These are phyloP conservation scores for Armadillidium nasatum DNA, from an alignment of 1,140 invertebrate genomes.

Conservation along the genomic window DNA sequence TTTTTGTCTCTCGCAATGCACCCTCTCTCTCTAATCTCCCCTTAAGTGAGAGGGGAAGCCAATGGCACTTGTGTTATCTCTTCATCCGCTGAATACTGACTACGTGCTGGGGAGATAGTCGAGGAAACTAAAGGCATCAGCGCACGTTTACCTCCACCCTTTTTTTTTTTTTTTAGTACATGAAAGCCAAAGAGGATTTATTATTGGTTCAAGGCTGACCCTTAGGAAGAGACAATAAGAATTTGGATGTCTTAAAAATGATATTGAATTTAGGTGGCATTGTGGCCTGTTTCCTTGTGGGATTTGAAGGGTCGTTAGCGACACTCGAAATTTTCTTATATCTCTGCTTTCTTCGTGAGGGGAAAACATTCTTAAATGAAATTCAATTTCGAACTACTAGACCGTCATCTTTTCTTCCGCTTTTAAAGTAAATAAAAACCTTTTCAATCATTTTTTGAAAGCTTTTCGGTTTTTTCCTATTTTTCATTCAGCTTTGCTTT, in stretches of 20 bases:
- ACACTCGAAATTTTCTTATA: neutral
- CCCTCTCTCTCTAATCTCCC: neutral
- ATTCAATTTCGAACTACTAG: neutral
- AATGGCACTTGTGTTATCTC: neutral
- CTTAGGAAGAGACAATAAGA: no score
- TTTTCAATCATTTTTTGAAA: no score
- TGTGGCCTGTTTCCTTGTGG: neutral
- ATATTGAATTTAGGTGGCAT: neutral
- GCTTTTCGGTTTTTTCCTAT: no score
- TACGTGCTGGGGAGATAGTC: no score
- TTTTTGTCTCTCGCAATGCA: neutral
- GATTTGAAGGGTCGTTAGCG: constrained; percentile 6
- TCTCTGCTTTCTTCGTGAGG: neutral
- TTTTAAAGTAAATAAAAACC: neutral
- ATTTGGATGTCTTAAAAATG: neutral
- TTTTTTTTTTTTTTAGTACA: no score
- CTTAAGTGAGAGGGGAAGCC: neutral
- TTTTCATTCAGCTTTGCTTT: no score
- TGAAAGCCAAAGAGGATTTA: no score
- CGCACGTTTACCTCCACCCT: no score
- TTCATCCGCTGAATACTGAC: neutral
- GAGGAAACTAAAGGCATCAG: no score
- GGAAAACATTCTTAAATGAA: constrained; percentile 11
- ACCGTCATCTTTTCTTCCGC: neutral
- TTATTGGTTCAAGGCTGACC: no score